These are phyloP conservation scores for Scyliorhinus canicula DNA, from an alignment of 2,797 vertebrate species.

Conservation along the genomic window DNA sequence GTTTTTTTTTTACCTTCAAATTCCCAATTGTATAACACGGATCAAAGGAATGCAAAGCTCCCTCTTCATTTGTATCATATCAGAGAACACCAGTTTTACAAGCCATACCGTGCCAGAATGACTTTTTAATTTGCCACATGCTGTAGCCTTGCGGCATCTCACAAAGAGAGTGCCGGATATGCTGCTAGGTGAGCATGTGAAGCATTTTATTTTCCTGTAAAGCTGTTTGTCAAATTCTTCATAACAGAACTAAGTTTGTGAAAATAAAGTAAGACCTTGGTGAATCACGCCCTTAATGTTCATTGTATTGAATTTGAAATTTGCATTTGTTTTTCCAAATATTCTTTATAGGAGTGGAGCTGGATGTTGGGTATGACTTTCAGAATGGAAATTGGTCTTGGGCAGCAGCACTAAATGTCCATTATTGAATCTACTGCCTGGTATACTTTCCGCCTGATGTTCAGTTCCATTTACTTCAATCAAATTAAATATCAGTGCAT, in stretches of 20 bases:
- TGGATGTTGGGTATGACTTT: neutral
- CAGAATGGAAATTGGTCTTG: neutral
- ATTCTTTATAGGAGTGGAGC: neutral
- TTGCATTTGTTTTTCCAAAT: neutral
- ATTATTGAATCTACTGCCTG: neutral
- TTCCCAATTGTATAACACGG: neutral
- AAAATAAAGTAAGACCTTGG: neutral
- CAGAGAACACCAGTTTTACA: neutral
- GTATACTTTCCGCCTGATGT: neutral
- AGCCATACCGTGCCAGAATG: neutral
- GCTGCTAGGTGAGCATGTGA: neutral
- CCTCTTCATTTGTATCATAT: neutral
- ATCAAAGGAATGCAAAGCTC: neutral
- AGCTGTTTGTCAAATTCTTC: neutral
- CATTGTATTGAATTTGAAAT: neutral
- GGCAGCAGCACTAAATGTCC: neutral
- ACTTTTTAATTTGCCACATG: constrained; percentile 16
- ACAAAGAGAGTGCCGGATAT: neutral
- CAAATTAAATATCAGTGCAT: neutral
- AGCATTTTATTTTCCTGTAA: neutral
- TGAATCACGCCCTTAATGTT: neutral
- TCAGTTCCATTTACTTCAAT: constrained; percentile 1
- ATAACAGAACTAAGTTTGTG: neutral
- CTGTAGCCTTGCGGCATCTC: neutral
- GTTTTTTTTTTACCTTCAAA: neutral